phyloP scores from a whole-genome alignment of 2,113 vertebrate species.

The Channa argus region DNA sequence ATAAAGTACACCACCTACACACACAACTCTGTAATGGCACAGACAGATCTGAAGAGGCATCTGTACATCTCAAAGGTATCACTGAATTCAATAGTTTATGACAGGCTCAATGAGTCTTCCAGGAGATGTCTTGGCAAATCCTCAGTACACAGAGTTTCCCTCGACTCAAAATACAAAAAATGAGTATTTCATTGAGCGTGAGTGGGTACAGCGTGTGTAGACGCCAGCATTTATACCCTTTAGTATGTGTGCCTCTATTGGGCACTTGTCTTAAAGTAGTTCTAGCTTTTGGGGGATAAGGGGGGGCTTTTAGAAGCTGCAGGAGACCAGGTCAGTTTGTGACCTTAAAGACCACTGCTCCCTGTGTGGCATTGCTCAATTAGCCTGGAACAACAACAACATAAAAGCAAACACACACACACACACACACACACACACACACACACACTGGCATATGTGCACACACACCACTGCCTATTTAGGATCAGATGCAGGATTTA shows the following conservation, averaged over 20 bases:
- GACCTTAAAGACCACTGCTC: slow-evolving; percentile 62
- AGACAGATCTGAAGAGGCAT: slow-evolving; percentile 43
- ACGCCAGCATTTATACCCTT: slow-evolving; percentile 9
- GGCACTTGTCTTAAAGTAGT: slow-evolving; percentile 27
- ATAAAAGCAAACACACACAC: slow-evolving; percentile 20
- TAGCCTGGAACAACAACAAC: slow-evolving; percentile 61
- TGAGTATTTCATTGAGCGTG: slow-evolving; percentile 8
- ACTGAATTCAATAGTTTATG: slow-evolving; percentile 43
- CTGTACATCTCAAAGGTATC: slow-evolving; percentile 46
- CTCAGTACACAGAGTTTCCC: slow-evolving; percentile 26
- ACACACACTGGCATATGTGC: slow-evolving; percentile 8
- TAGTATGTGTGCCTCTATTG: slow-evolving; percentile 8
- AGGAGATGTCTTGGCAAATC: slow-evolving; percentile 25
- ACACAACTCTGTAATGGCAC: slow-evolving; percentile 18
- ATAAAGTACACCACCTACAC: slow-evolving; percentile 49
- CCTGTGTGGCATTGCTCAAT: slow-evolving; percentile 68
- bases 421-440: slow-evolving; percentile 12
- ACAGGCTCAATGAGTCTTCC: slow-evolving; percentile 39
- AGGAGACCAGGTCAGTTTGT: slow-evolving; percentile 53
- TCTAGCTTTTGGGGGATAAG: slow-evolving; percentile 49
- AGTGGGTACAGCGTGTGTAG: slow-evolving; percentile 19
- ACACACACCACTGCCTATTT: slow-evolving; percentile 33
- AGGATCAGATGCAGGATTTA: slow-evolving; percentile 34
- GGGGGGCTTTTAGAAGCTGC: slow-evolving; percentile 55
- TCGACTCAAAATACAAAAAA: slow-evolving; percentile 9